phyloP scores from a whole-genome alignment of 2,113 vertebrate species.

The Chauna torquata region DNA sequence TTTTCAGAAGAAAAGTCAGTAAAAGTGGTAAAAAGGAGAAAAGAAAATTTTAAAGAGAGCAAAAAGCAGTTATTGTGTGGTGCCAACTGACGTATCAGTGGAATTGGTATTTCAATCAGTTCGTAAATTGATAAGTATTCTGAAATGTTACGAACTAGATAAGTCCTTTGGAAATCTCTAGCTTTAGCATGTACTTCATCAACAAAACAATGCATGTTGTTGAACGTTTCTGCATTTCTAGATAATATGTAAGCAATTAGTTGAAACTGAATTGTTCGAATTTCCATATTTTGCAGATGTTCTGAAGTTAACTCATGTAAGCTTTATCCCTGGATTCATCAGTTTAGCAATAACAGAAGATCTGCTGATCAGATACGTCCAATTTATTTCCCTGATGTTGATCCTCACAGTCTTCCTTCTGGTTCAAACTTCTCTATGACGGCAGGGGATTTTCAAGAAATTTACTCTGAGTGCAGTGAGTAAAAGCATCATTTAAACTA shows the following conservation, averaged over 20 bases:
- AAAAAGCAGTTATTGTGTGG: not conserved
- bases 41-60: not conserved
- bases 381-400: slow-evolving; percentile 92
- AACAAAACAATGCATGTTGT: not conserved
- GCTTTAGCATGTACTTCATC: not conserved
- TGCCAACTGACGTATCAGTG: not conserved
- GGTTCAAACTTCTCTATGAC: slow-evolving; percentile 97
- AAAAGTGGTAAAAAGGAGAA: not conserved
- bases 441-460: slow-evolving; percentile 96
- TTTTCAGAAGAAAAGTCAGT: not conserved
- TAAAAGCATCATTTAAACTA: slow-evolving; percentile 1
- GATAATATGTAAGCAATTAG: not conserved
- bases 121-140: not conserved
- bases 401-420: slow-evolving; percentile 91
- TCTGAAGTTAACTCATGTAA: slow-evolving; percentile 90
- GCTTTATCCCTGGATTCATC: slow-evolving; percentile 98
- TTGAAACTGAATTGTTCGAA: slow-evolving; percentile 47
- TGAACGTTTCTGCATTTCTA: not conserved
- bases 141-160: not conserved
- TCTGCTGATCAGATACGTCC: slow-evolving; percentile 93
- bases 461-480: slow-evolving; percentile 92
- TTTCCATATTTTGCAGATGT: slow-evolving; percentile 87
- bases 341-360: slow-evolving; percentile 98
- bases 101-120: not conserved
- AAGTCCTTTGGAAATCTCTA: not conserved